Evolutionary conservation across 2,797 vertebrate species (phyloP), one percentile per base, ranked within the genome.

Genomic region (Pangasius djambal): DNA sequence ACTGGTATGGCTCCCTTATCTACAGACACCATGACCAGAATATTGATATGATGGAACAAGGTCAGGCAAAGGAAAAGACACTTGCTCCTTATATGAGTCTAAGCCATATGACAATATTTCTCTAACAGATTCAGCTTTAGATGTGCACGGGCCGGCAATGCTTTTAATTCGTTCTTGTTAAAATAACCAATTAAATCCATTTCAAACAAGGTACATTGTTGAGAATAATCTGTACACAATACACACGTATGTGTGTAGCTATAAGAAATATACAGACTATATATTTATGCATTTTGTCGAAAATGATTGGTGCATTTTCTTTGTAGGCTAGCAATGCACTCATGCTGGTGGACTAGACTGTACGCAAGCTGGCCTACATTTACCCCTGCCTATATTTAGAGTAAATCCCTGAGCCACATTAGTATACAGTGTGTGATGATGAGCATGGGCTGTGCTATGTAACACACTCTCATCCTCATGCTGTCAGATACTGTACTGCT

Each of bases 11-110:
- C 40, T 67, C 31, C 13, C 90, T 92, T 90, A 92, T 92, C 90
- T 92, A 50, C 90, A 88, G 84, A 89, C 74, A 63, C 82, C 86
- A 91, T 34, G 87, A 89, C 65, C 63, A 86, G 86, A 91, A 90
- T 83, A 91, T 85, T 79, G 89, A 92, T 79, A 88, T 78, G 65
- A 87, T 63, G 90, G 88, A 77, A 84, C 92, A 92, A 91, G 88
- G 87, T 89, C 90, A 90, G 63, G 72, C 48, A 57, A 40, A 79
- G 79, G 57, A 67, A 79, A 83, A 72, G 8, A 83, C 48, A 55
- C 83, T 85, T 44, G 88, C 44, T 85, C 57, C 13, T 67, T 75
- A 61, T 22, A 37, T 25, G 20, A 79, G 44, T 85, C 44, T 34
- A n/a, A 85, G 72, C 61, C 48, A 55, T 31, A 69, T 31, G 57